Evolutionary conservation across 2,113 vertebrate genomes (phyloP), one percentile per base, ranked within the genome.

Genomic region (Bufo bufo): DNA sequence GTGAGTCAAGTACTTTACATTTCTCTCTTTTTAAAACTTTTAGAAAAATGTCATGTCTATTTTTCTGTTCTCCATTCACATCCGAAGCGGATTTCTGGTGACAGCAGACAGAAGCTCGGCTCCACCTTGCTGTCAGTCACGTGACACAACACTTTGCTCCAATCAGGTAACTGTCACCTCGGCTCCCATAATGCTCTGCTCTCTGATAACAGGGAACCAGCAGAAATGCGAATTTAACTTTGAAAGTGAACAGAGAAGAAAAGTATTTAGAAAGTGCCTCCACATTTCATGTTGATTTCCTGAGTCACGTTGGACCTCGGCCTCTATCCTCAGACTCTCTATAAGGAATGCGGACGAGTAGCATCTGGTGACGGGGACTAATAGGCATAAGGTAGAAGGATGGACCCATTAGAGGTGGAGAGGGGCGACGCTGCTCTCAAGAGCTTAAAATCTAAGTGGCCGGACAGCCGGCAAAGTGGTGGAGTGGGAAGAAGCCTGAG

Each of bases 371-470:
- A 4, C 8, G 6, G 20, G 2, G n/a, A 33, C 20, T 69, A 23
- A 54, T 50, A 75, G 54, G 5, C 14, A 71, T 16, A 58, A 17
- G 69, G 74, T 49, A 47, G n/a, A 54, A 2, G 23, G 23, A 47
- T 14, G 2, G 20, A 59, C 5, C 52, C 72, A 85, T 61, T 49
- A 85, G 69, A 77, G 17, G 20, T 17, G 19, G 33, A n/a, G 12
- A 17, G 54, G 69, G 69, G 16, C 66, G 47, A 58, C n/a, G 13
- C 56, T 77, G 52, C 33, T 75, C 84, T 85, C 3, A 47, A 85
- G 84, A 61, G 33, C 47, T 65, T 20, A 61, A 63, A 61, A 61
- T 10, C 79, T 82, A 82, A 82, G 80, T 82, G 80, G 6, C 23
- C 8, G 14, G 47, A 49, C 16, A 59, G 69, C 50, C 56, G 66